phyloP scores from a whole-genome alignment of 2,113 vertebrate genomes.

The Corvus cornix region DNA sequence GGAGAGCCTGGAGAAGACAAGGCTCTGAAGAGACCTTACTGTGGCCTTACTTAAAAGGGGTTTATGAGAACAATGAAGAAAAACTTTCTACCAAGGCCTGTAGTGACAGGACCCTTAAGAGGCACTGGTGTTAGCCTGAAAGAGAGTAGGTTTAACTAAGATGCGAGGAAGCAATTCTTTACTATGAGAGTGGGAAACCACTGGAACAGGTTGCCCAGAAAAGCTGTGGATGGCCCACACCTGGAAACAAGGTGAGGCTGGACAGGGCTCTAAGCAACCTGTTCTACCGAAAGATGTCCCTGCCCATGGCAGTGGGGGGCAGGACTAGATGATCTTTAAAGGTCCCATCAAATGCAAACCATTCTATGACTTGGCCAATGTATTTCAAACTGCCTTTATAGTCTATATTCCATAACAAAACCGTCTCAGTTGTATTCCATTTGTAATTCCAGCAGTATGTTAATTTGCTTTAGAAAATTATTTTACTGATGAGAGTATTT shows the following conservation, averaged over 20 bases:
- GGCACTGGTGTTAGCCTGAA: not conserved
- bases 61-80: not conserved
- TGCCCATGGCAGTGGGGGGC: accelerated
- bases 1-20: not conserved
- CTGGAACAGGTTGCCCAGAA: not conserved
- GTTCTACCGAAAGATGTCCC: not conserved
- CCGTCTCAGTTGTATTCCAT: not conserved
- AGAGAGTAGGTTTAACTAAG: not conserved
- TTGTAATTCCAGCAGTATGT: not conserved
- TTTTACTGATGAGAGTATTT: not conserved
- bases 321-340: not conserved
- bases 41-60: not conserved
- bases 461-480: not conserved
- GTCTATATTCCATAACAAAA: not conserved
- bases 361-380: not conserved
- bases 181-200: not conserved
- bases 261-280: not conserved
- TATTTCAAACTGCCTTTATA: not conserved
- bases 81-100: not conserved
- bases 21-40: not conserved
- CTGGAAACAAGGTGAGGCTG: accelerated
- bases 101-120: not conserved
- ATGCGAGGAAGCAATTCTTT: not conserved
- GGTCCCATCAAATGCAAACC: not conserved
- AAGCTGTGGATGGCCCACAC: not conserved